Base-by-base conservation (phyloP, 2,888 invertebrate species). In the Thera britannica region DNA sequence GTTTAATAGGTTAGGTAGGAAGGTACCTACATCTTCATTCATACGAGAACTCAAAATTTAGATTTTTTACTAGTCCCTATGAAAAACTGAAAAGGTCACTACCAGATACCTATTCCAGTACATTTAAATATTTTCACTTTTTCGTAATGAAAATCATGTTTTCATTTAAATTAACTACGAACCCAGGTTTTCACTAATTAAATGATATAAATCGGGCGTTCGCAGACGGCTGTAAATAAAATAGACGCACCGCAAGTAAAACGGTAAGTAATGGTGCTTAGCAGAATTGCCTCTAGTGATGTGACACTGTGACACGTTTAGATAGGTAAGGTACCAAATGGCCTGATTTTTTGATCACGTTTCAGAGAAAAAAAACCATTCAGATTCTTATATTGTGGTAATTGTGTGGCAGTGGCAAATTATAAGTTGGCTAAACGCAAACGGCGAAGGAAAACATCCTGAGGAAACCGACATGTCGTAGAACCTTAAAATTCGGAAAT, bases 151-250 rank as follows among this genome's bases (percentile, higher is more conserved):
- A 60, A 61, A 51, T 35, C 3, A 44, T 62, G 41, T 23, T 55
- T 58, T 54, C 55, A 56, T 9, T 57, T 59, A 57, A 65, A 58
- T 65, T 58, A 61, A 61, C 34, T 12, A 49, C 55, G 56, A 46
- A 65, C 44, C 62, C 62, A 48, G 56, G 64, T 64, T 67, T 67
- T 62, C 62, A 38, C 62, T 65, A 71, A 71, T 71, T 71, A 67
- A 71, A 67, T 67, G 65, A 67, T 65, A 65, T 71, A 67, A 67
- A 67, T 70, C 67, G 67, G 62, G 62, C 61, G 51, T 52, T 62
- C 55, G 57, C 67, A 64, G 62, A 70, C 60, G 66, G 56, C 62
- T 54, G 62, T 67, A 51, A 60, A 58, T 59, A 66, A 52, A 71
- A 68, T 71, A 63, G 61, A 55, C 67, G 46, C 41, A 44, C 68